Conservation (phyloP, 64 coral and sea anemone species). For the Porites australiensis region DNA sequence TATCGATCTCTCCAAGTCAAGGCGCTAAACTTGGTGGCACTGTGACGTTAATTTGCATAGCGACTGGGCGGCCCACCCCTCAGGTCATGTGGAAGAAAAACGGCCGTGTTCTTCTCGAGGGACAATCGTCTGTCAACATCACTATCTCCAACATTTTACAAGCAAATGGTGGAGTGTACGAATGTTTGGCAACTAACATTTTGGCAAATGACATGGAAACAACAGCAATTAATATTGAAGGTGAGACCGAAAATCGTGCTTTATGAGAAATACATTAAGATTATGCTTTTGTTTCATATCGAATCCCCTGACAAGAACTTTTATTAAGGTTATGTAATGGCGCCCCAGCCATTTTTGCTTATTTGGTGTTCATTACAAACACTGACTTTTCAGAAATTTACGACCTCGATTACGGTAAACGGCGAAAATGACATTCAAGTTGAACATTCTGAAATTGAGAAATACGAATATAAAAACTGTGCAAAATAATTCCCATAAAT, state of each 20-base stretch:
- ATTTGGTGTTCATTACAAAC: too few species aligned
- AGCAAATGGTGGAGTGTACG: background rate
- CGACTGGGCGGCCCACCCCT: conserved; percentile 14
- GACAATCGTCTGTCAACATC: background rate
- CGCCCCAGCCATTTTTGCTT: too few species aligned
- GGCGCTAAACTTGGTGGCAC: conserved; percentile 13
- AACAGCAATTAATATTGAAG: background rate
- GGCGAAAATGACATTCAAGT: too few species aligned
- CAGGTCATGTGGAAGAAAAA: conserved; percentile 53
- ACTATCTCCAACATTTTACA: background rate
- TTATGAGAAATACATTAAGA: too few species aligned
- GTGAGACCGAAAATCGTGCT: background rate
- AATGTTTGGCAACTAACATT: conserved; percentile 23
- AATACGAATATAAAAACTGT: too few species aligned
- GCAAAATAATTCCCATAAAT: too few species aligned
- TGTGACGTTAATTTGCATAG: conserved; percentile 37
- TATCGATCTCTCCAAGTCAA: conserved; percentile 44
- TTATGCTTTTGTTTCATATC: too few species aligned
- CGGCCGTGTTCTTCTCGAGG: background rate
- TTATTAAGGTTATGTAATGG: too few species aligned
- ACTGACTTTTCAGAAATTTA: too few species aligned
- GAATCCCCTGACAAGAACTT: too few species aligned
- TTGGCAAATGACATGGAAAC: background rate
- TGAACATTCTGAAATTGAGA: too few species aligned
- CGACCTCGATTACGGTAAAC: too few species aligned